Base-by-base conservation (phyloP, 2,113 vertebrate species). In the Rhea pennata region DNA sequence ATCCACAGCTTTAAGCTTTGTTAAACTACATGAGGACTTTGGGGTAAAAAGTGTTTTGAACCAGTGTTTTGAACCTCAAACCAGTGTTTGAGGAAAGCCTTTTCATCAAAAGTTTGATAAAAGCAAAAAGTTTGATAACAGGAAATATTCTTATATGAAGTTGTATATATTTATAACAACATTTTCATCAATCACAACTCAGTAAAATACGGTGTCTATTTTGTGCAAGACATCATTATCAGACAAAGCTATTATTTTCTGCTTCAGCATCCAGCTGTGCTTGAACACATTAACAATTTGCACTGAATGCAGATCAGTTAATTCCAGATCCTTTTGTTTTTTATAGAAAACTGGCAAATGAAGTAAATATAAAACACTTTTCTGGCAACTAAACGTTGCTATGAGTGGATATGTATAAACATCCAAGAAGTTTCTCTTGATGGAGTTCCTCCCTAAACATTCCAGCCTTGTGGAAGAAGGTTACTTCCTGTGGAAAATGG, bases 341-440 rank as follows among this genome's bases (percentile, higher is more conserved):
- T 92, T 73, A 90, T 9, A 72, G 90, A 93, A 92, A 95, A 84
- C 83, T 92, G 77, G 86, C 80, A 96, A 87, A 81, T 7, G 20
- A 17, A 78, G 24, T 88, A 96, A 93, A 94, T 86, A 72, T 36
- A 88, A 88, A 93, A 84, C 66, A 81, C 54, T 93, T 54, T 84
- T 78, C 44, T 92, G 83, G 76, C 79, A 88, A 90, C 78, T 53
- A 58, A 93, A 58, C n/a, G 8, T 84, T 91, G 51, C 93, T 95
- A 31, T 84, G 91, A 91, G 53, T 62, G 84, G 65, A 79, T 56
- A 78, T 27, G 61, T 62, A 56, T 83, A 88, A 95, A 84, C 62
- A 87, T 91, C 58, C 66, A 89, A 50, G n/a, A 66, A 73, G 40
- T 96, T 93, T 81, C 48, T 87, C 83, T 70, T 86, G 54, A 89